A percentile compares a stretch with the other conserved stretches of the same genome.
These are phyloP conservation scores for Eledona agricola DNA, from an alignment of 2,888 invertebrate species.

Conservation along the genomic window DNA sequence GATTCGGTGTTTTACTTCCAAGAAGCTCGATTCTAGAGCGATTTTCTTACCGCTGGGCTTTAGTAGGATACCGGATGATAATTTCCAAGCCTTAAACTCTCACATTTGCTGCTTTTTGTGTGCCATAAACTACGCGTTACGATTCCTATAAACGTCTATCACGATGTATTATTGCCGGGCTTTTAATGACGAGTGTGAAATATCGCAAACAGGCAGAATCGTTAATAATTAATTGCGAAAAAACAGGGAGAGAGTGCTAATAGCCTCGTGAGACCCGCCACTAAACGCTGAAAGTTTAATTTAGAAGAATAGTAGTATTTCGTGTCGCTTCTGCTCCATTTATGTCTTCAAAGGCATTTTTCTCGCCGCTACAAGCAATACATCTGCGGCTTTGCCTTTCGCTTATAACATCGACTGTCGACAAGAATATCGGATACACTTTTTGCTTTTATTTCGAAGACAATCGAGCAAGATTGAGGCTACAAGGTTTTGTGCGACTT, in stretches of 20 bases:
- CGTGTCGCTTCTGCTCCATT: not conserved
- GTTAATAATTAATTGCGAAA: constrained; percentile 10
- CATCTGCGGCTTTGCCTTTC: not conserved
- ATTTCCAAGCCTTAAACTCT: no score
- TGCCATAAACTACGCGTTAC: no score
- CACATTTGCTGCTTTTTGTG: no score
- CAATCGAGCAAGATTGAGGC: not conserved
- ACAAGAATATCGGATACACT: constrained; percentile 4
- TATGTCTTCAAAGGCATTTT: constrained; percentile 3
- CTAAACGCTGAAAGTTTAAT: constrained; percentile 9
- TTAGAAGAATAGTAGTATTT: not conserved
- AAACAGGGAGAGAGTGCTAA: constrained; percentile 4
- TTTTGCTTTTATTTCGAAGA: constrained; percentile 5
- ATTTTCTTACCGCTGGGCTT: no score
- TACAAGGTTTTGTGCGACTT: no score
- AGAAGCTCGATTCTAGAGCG: no score
- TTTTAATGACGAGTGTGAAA: constrained; percentile 1
- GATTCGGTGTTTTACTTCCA: no score
- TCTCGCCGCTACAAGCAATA: not conserved
- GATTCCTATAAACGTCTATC: no score
- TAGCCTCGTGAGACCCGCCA: constrained; percentile 8
- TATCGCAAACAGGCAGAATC: not conserved
- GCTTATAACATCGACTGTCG: constrained; percentile 7
- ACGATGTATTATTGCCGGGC: constrained; percentile 2
- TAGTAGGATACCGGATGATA: no score